Percentiles rank a stretch among this genome's conserved stretches.
Evolutionary conservation across 2,113 vertebrate genomes (phyloP).

Genomic region (Mystacornis crossleyi): DNA sequence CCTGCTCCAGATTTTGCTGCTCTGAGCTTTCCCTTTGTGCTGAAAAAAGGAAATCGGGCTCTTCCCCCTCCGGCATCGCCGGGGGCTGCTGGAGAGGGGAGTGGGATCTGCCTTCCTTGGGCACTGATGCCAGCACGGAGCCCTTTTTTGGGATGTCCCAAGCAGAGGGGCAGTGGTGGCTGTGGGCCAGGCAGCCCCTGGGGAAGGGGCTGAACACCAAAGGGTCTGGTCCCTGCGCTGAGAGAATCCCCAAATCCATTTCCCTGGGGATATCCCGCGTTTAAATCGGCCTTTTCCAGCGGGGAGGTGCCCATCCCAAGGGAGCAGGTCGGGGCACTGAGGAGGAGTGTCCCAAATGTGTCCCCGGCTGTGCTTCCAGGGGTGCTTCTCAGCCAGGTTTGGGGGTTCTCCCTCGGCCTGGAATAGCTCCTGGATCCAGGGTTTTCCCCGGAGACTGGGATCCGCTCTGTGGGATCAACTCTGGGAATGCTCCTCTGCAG

Average conservation of each 20-base stretch:
- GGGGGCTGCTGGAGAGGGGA: not conserved
- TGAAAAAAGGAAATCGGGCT: not conserved
- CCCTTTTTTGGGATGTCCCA: not conserved
- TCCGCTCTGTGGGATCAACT: not conserved
- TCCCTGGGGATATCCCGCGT: too few species aligned
- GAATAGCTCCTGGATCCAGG: not conserved
- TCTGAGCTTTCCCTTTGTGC: not conserved
- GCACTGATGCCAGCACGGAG: rapidly evolving
- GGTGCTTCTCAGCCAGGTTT: too few species aligned
- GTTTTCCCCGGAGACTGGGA: not conserved
- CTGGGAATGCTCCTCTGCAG: not conserved
- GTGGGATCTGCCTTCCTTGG: not conserved
- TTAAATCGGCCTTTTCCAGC: rapidly evolving
- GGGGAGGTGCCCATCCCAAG: not conserved
- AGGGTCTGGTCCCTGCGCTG: not conserved
- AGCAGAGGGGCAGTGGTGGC: not conserved
- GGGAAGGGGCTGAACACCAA: not conserved
- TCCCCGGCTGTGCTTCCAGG: not conserved
- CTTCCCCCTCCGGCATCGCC: not conserved
- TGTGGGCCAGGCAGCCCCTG: not conserved
- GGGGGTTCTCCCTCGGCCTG: not conserved
- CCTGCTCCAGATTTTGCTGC: not conserved
- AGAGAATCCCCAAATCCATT: not conserved
- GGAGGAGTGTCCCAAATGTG: not conserved
- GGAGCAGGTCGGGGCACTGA: not conserved